phyloP scores from a whole-genome alignment of 2,888 invertebrate genomes.

The Drosophila meridionalis region DNA sequence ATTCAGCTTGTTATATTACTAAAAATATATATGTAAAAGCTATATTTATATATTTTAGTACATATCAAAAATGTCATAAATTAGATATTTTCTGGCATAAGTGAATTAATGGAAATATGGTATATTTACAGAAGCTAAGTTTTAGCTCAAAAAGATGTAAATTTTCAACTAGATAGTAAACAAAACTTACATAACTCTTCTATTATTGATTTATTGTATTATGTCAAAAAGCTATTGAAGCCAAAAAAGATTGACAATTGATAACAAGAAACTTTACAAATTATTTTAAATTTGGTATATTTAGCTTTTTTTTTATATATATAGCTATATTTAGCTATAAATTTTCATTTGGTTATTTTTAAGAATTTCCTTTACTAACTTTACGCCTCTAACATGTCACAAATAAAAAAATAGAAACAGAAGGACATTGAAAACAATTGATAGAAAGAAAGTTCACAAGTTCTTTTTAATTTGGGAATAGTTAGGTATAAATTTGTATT shows the following conservation, averaged over 20 bases:
- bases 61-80: background rate
- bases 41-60: background rate
- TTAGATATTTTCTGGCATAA: background rate
- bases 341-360: too few species aligned
- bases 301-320: too few species aligned
- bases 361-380: too few species aligned
- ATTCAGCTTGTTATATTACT: too few species aligned
- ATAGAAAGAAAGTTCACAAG: background rate
- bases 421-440: too few species aligned
- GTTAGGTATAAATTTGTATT: background rate
- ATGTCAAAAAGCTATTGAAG: background rate
- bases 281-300: background rate
- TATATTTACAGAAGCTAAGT: too few species aligned
- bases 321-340: too few species aligned
- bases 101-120: too few species aligned
- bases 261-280: background rate
- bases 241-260: background rate
- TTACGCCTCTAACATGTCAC: too few species aligned
- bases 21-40: background rate
- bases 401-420: too few species aligned
- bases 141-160: background rate
- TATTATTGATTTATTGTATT: background rate
- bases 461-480: background rate
- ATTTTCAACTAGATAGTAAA: background rate
- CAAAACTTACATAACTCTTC: background rate